A percentile compares a stretch with the other conserved stretches of the same genome.
Conservation (phyloP, 2,888 invertebrate species). For the Eupithecia centaureata region DNA sequence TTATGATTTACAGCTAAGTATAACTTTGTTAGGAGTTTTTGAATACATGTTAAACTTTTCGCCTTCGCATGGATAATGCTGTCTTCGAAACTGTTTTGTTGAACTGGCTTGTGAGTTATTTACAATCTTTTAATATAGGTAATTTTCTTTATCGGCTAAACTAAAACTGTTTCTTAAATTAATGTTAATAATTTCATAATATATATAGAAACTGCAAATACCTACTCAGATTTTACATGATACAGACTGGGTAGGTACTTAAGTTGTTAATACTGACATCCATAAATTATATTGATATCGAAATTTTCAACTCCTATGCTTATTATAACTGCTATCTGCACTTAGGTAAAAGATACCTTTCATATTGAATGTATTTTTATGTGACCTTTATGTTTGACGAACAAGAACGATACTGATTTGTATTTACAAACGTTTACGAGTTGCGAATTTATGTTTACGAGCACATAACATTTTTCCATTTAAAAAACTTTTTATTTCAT, state of each 20-base stretch:
- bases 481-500: too few species aligned
- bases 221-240: neutral
- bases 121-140: neutral
- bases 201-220: too few species aligned
- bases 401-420: slow-evolving; percentile 18
- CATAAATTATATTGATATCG: neutral
- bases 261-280: too few species aligned
- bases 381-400: slow-evolving; percentile 19
- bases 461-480: slow-evolving; percentile 10
- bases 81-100: slow-evolving; percentile 32
- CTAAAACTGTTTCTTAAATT: neutral
- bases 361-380: slow-evolving; percentile 16
- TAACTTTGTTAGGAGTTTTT: slow-evolving; percentile 62
- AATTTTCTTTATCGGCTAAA: neutral
- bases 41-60: slow-evolving; percentile 37
- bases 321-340: neutral
- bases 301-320: neutral
- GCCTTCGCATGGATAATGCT: slow-evolving; percentile 45
- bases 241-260: neutral
- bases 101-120: slow-evolving; percentile 38
- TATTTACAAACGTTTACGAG: too few species aligned
- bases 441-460: too few species aligned
- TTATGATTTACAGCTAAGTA: slow-evolving; percentile 58
- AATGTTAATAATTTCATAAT: neutral
- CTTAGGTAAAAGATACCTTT: neutral